phyloP scores from a whole-genome alignment of 2,797 vertebrate genomes.

The Pempheris klunzingeri region DNA sequence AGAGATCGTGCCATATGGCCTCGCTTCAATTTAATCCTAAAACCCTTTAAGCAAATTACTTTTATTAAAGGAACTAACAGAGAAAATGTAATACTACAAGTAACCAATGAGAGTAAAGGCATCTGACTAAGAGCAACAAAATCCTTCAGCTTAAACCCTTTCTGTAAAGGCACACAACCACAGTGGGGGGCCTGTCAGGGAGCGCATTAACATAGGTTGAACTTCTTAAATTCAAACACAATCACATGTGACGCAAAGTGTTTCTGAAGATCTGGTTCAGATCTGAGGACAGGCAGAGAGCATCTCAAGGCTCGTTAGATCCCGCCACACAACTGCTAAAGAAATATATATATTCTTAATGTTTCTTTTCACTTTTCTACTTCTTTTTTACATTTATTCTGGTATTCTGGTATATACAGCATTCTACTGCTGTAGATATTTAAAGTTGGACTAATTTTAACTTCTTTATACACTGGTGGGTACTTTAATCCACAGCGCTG shows the following conservation, averaged over 20 bases:
- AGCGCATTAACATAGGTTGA: conserved; percentile 31
- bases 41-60: conserved; percentile 57
- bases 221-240: conserved; percentile 32
- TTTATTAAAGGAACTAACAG: conserved; percentile 35
- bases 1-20: conserved; percentile 49
- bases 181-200: conserved; percentile 19
- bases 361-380: not conserved
- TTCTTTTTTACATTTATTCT: not conserved
- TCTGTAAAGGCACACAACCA: conserved; percentile 8
- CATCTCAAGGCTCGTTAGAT: not conserved
- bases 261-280: conserved; percentile 31
- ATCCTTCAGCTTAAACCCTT: conserved; percentile 54
- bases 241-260: conserved; percentile 41
- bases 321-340: not conserved
- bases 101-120: conserved; percentile 64
- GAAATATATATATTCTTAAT: not conserved
- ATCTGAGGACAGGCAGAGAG: not conserved
- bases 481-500: no score
- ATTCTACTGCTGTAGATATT: no score
- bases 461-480: no score
- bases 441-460: no score
- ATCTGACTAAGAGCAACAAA: conserved; percentile 60
- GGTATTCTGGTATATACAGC: no score
- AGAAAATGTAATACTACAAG: conserved; percentile 41
- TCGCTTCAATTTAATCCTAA: conserved; percentile 47